Evolutionary conservation across 2,113 vertebrate species (phyloP), one percentile per base, ranked within the genome.

Genomic region (Trogon surrucura): DNA sequence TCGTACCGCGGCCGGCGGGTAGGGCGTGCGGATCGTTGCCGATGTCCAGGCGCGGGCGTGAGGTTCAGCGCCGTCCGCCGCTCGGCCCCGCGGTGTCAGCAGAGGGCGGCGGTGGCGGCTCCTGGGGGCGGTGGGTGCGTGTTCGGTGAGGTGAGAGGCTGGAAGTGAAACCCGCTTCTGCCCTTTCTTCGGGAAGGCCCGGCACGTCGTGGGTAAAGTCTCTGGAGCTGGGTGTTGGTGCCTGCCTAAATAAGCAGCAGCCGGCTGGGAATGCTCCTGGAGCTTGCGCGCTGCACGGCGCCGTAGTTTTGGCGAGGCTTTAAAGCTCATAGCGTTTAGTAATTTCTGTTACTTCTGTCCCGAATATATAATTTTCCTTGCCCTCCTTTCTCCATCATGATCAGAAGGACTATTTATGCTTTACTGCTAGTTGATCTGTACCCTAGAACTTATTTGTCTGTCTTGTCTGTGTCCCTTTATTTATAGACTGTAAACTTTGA

Each of bases 361-460:
- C 16, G 5, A 10, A 15, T 11, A 44, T 2, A 0, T 44, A 1
- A 1, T 77, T 73, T 16, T 15, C 2, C 10, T 3, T 61, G 26
- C 4, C 1, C 1, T 4, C 2, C 0, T 16, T 47, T 1, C 4
- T 12, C 13, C 7, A 29, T n/a, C 26, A 8, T 11, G 20, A 10
- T 13, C 50, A 25, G 26, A 34, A 48, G 11, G 65, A 6, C 26
- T 38, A 0, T 22, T 20, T 70, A 10, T 3, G 0, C 14, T 32
- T 84, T 34, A 5, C 9, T 23, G 17, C 0, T 29, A 2, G 1
- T 23, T 27, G 26, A 1, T 20, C 0, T 2, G 3, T 34, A 5
- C 29, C 38, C 21, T 16, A 5, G 36, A 78, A 4, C 2, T 58
- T 41, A 4, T 22, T 12, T 16, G 32, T 54, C 15, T 16, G 2